These are phyloP conservation scores for Camelus bactrianus DNA, from an alignment of 2,113 vertebrate species.

Conservation along the genomic window DNA sequence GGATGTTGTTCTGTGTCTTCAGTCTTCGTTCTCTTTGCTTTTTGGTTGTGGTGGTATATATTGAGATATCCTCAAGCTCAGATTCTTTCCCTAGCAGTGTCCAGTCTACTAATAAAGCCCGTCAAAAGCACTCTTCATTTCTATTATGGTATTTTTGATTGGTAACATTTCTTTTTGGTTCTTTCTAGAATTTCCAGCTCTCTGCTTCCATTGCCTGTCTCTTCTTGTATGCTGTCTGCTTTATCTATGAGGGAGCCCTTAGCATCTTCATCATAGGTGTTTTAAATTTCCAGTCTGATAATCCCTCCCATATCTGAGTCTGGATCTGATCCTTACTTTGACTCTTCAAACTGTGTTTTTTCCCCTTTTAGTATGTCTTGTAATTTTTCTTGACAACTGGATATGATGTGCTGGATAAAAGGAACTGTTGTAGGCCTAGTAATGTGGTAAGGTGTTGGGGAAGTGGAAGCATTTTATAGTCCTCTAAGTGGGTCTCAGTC, in stretches of 20 bases:
- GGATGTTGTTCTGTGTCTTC: not conserved
- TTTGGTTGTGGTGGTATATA: not conserved
- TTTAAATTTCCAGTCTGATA: not conserved
- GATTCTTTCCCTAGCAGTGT: not conserved
- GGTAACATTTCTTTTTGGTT: not conserved
- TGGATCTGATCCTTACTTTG: not conserved
- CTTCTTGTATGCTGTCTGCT: not conserved
- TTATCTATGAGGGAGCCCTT: not conserved
- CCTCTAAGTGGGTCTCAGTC: not conserved
- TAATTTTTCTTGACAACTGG: not conserved
- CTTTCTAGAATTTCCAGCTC: not conserved
- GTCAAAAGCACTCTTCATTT: not conserved
- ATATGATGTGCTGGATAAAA: not conserved
- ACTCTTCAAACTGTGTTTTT: not conserved
- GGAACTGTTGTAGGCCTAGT: not conserved
- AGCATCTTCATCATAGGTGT: not conserved
- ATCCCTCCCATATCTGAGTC: not conserved
- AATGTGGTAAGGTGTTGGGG: not conserved
- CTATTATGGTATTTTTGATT: not conserved
- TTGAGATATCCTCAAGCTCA: not conserved
- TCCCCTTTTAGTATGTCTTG: not conserved
- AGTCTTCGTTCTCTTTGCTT: not conserved
- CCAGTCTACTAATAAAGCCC: not conserved
- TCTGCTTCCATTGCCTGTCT: not conserved
- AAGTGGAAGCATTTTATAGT: not conserved